phyloP scores from a whole-genome alignment of 2,113 vertebrate species.

The Macrotus californicus region DNA sequence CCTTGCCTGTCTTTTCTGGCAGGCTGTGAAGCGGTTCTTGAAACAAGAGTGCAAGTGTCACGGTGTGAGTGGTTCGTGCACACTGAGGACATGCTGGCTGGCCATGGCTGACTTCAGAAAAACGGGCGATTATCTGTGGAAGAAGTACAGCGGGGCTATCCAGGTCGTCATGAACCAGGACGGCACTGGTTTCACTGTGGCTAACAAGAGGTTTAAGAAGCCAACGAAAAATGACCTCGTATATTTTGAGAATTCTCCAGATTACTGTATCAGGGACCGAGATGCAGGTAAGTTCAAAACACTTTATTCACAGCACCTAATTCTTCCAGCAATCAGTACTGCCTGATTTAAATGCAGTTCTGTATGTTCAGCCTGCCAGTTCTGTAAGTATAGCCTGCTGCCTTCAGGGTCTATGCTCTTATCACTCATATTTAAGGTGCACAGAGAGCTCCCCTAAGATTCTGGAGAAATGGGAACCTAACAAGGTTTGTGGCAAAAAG shows the following conservation, averaged over 20 bases:
- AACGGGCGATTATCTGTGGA: conserved; percentile 92
- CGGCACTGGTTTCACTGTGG: conserved; percentile 90
- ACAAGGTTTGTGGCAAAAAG: background rate
- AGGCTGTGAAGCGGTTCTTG: conserved; percentile 96
- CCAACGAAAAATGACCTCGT: conserved; percentile 94
- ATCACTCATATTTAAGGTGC: background rate
- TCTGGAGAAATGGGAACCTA: background rate
- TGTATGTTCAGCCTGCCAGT: background rate
- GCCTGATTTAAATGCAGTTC: background rate
- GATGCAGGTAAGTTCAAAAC: conserved; percentile 85
- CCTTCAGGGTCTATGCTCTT: background rate
- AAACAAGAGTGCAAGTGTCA: conserved; percentile 96
- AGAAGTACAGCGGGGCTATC: conserved; percentile 91
- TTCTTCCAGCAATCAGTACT: background rate
- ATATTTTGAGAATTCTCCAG: conserved; percentile 96
- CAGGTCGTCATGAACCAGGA: conserved; percentile 98
- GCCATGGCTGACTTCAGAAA: conserved; percentile 94
- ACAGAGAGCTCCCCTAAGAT: background rate
- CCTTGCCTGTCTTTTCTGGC: conserved; percentile 48
- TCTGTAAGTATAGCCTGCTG: background rate
- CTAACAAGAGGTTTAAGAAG: conserved; percentile 89
- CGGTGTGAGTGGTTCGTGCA: conserved; percentile 96
- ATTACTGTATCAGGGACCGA: conserved; percentile 94
- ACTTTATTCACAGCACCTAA: background rate
- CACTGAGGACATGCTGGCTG: conserved; percentile 94